Evolutionary conservation across 2,113 vertebrate genomes (phyloP).

Genomic region (Scolopax mira): DNA sequence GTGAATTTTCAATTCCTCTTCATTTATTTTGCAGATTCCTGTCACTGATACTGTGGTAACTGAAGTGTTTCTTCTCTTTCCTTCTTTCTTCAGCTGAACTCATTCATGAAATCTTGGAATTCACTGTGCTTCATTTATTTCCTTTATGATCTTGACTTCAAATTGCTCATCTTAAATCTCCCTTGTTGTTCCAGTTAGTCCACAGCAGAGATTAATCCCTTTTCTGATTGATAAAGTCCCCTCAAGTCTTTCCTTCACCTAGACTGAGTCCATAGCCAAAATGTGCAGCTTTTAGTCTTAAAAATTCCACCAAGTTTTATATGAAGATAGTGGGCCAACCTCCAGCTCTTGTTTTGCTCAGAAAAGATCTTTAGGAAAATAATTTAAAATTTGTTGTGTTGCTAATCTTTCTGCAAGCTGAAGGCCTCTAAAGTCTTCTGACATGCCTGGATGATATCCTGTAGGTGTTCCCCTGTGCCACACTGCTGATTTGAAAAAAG

Average conservation of each 20-base stretch:
- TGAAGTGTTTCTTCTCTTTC: not conserved
- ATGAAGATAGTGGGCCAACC: accelerated
- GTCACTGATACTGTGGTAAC: not conserved
- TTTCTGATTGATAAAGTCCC: not conserved
- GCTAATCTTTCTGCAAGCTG: not conserved
- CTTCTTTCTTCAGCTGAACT: not conserved
- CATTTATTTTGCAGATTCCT: not conserved
- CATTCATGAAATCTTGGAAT: not conserved
- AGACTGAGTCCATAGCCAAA: not conserved
- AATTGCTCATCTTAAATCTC: not conserved
- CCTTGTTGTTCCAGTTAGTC: not conserved
- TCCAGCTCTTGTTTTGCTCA: not conserved
- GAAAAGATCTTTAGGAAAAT: not conserved
- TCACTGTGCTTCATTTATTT: not conserved
- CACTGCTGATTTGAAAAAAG: not conserved
- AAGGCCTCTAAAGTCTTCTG: not conserved
- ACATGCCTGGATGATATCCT: not conserved
- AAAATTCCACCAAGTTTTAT: not conserved
- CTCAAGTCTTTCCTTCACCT: not conserved
- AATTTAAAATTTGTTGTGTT: not conserved
- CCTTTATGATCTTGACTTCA: not conserved
- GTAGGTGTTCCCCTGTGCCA: not conserved
- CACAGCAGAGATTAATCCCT: not conserved
- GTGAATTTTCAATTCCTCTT: not conserved
- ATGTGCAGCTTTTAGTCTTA: not conserved